phyloP scores from a whole-genome alignment of 2,888 invertebrate genomes.

The Caenorhabditis macrosperma region DNA sequence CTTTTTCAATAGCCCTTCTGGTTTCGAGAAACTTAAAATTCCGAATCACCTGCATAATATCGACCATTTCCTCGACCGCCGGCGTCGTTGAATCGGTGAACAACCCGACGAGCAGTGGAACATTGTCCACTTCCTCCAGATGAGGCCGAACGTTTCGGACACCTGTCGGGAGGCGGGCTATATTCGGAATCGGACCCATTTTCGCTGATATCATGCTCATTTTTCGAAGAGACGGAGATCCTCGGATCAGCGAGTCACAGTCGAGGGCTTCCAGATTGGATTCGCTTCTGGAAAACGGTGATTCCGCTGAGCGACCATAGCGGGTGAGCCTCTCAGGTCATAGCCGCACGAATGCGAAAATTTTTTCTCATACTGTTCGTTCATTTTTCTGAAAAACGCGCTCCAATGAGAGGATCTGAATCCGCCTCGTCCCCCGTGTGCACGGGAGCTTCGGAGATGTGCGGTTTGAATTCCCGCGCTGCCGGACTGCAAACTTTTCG shows the following conservation, averaged over 20 bases:
- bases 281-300: slow-evolving; percentile 40
- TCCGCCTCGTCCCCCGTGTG: too few relatives aligned
- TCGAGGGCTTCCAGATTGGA: slow-evolving; percentile 41
- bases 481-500: too few relatives aligned
- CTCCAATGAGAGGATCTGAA: too few relatives aligned
- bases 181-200: slow-evolving; percentile 68
- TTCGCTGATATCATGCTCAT: slow-evolving; percentile 50
- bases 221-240: slow-evolving; percentile 60
- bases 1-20: too few relatives aligned
- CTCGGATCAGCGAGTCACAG: slow-evolving; percentile 43
- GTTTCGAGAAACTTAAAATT: too few relatives aligned
- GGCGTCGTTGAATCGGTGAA: slow-evolving; percentile 97
- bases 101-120: slow-evolving; percentile 94
- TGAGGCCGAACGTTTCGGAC: slow-evolving; percentile 91
- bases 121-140: slow-evolving; percentile 88
- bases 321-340: too few relatives aligned
- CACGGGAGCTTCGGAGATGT: too few relatives aligned
- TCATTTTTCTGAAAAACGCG: too few relatives aligned
- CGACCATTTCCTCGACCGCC: slow-evolving; percentile 90
- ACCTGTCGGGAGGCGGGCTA: slow-evolving; percentile 87
- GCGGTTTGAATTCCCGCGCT: too few relatives aligned
- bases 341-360: too few relatives aligned
- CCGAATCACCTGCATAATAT: slow-evolving; percentile 92
- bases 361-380: too few relatives aligned
- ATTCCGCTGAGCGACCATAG: too few relatives aligned